Evolutionary conservation across 2,797 vertebrate species (phyloP).

Genomic region (Amblyopsis hoosieri): DNA sequence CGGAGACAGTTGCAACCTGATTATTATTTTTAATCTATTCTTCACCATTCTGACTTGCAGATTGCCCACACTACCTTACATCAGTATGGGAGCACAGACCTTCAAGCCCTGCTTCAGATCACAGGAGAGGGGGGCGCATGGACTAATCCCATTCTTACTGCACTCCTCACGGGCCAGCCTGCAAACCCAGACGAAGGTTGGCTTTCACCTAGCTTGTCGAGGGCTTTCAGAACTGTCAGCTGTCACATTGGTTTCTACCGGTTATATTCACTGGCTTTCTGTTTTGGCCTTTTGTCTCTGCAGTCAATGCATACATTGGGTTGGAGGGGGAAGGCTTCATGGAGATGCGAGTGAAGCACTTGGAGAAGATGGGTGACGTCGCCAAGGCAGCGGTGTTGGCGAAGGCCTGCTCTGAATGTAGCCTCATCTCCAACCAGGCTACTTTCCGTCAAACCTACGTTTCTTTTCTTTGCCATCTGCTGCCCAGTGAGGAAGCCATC

Average conservation of each 20-base stretch:
- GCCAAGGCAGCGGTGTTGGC: slow-evolving; percentile 91
- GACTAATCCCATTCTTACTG: slow-evolving; percentile 90
- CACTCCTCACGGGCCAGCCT: slow-evolving; percentile 88
- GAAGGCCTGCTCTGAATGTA: slow-evolving; percentile 90
- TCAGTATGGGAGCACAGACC: slow-evolving; percentile 94
- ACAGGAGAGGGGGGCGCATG: slow-evolving; percentile 92
- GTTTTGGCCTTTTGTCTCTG: slow-evolving; percentile 15
- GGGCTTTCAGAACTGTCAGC: neutral
- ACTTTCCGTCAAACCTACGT: slow-evolving; percentile 93
- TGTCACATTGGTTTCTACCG: neutral
- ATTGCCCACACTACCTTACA: slow-evolving; percentile 89
- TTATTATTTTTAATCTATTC: too few relatives aligned
- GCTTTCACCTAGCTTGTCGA: slow-evolving; percentile 12
- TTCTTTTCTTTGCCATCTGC: slow-evolving; percentile 90
- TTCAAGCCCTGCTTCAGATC: slow-evolving; percentile 92
- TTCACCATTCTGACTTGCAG: slow-evolving; percentile 66
- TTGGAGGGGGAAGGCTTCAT: slow-evolving; percentile 96
- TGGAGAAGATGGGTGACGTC: slow-evolving; percentile 93
- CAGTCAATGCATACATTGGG: slow-evolving; percentile 87
- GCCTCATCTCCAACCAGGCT: slow-evolving; percentile 85
- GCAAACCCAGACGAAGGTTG: slow-evolving; percentile 89
- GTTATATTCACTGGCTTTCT: slow-evolving; percentile 1
- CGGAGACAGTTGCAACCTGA: too few relatives aligned
- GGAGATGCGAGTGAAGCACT: slow-evolving; percentile 96
- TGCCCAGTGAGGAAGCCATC: slow-evolving; percentile 95